Conservation (phyloP, 2,113 vertebrate species). For the Neotragus pygmaeus region DNA sequence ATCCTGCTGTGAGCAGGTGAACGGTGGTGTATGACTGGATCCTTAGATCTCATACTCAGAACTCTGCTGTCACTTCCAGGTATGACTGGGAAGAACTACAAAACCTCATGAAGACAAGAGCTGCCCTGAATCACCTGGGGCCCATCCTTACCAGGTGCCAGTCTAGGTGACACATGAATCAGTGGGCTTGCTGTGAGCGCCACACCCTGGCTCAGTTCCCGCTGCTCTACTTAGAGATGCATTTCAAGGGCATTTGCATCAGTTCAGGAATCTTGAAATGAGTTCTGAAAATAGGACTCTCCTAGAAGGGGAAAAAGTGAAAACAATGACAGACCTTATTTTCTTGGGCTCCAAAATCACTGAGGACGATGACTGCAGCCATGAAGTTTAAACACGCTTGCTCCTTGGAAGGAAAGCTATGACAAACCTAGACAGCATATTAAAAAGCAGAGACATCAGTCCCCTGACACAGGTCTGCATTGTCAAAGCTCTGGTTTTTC, state of each 20-base stretch:
- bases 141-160: no score
- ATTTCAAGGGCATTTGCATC: not conserved
- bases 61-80: not conserved
- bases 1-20: not conserved
- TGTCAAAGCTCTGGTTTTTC: not conserved
- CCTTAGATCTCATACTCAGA: not conserved
- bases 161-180: not conserved
- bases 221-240: not conserved
- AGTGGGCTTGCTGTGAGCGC: not conserved
- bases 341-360: not conserved
- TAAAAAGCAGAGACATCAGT: not conserved
- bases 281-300: not conserved
- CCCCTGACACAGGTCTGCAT: not conserved
- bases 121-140: no score
- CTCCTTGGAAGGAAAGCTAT: not conserved
- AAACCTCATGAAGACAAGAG: not conserved
- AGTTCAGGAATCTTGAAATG: not conserved
- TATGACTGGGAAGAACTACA: not conserved
- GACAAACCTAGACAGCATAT: not conserved
- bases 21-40: not conserved
- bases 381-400: not conserved
- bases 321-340: not conserved
- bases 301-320: not conserved
- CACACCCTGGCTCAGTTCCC: not conserved
- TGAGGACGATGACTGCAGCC: not conserved